Evolutionary conservation across 1,140 invertebrate genomes (phyloP).

Genomic region (Formica selysi): DNA sequence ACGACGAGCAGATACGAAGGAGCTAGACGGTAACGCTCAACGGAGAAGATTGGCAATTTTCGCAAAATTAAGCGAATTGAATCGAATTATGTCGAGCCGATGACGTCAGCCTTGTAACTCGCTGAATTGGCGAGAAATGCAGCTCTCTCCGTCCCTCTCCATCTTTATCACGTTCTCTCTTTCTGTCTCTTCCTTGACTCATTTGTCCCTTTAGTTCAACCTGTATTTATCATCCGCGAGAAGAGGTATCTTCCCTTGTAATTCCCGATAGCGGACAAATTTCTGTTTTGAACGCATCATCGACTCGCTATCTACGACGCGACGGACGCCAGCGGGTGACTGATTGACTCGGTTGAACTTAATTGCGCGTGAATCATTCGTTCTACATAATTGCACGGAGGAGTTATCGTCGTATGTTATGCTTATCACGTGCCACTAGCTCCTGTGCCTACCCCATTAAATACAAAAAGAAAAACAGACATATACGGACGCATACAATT

Average conservation of each 20-base stretch:
- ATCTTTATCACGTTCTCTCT: background rate
- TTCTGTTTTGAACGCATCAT: conserved; percentile 33
- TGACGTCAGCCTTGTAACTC: conserved; percentile 84
- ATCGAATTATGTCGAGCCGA: conserved; percentile 84
- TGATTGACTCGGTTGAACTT: conserved; percentile 60
- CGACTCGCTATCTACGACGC: conserved; percentile 29
- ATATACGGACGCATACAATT: background rate
- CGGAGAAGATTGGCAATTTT: conserved; percentile 84
- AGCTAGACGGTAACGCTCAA: conserved; percentile 72
- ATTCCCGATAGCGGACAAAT: conserved; percentile 33
- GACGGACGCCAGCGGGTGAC: conserved; percentile 30
- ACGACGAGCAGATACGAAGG: conserved; percentile 68
- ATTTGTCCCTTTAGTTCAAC: conserved; percentile 15
- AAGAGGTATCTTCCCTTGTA: background rate
- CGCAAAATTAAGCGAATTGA: conserved; percentile 85
- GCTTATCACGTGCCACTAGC: conserved; percentile 52
- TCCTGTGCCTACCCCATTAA: background rate
- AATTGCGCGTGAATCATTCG: conserved; percentile 61
- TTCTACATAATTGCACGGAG: conserved; percentile 62
- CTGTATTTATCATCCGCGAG: conserved; percentile 14
- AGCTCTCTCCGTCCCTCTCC: conserved; percentile 51
- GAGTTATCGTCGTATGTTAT: conserved; percentile 51
- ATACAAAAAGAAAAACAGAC: background rate
- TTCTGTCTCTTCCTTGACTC: background rate
- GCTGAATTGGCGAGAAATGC: conserved; percentile 84